Base-by-base conservation (phyloP, 2,888 invertebrate genomes). In the Dicyrtoma fusca region DNA sequence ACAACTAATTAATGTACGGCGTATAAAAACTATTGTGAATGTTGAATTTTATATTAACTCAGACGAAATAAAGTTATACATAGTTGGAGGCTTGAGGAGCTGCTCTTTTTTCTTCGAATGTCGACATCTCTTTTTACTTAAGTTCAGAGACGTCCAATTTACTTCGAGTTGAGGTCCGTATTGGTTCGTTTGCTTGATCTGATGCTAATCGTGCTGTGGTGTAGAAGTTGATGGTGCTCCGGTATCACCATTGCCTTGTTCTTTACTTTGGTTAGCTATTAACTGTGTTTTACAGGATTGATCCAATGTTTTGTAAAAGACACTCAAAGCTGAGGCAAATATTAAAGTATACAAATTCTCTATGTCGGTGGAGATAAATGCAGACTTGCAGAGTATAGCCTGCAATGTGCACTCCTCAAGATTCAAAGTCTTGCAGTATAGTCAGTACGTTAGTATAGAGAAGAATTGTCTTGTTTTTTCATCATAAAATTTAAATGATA, bases 201-300 rank as follows among this genome's bases (percentile, higher is more conserved):
- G 64, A 49, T 66, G 53, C 53, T 66, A 49, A 66, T 53, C 34
- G 49, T 53, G 66, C 42, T 66, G 66, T 66, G 55, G 66, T 66
- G 23, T 47, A 45, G 53, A 26, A 25, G 25, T 66, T 17, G n/a
- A 49, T 51, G 42, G 34, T 13, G 14, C 14, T 26, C 26, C 51
- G 23, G 14, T 57, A 57, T 21, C 23, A 11, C 57, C 53, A 17
- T 53, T 51, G 49, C 11, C 17, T 65, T 65, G 65, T 42, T 66
- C 66, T 13, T 6, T 34, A 21, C 21, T 42, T 53, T 53, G 53
- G 21, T 53, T 66, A 51, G 51, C 65, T 66, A 19, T 42, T 53
- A 66, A 42, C 55, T 13, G 25, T 64, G 26, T 49, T 44, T 19
- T 44, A 61, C 44, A 44, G 17, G 4, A 8, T 57, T 57, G 17